Evolutionary conservation across 2,888 invertebrate species (phyloP), one percentile per base, ranked within the genome.

Genomic region (Venustoraphidia nigricollis): DNA sequence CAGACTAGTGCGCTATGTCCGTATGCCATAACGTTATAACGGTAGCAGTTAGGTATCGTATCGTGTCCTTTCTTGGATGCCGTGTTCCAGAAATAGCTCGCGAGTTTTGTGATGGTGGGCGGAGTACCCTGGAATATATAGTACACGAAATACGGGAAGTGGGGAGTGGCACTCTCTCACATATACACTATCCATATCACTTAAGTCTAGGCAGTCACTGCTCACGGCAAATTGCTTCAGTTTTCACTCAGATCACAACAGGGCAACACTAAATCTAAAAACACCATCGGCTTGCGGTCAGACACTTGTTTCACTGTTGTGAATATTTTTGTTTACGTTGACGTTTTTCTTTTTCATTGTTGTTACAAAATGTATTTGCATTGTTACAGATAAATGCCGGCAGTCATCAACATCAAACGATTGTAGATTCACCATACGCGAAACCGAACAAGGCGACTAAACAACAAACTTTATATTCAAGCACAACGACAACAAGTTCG

Each of bases 401-500:
- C 53, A 70, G 69, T 52, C 77, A 76, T 57, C 79, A 79, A 58
- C 75, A 72, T 55, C 77, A 79, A 58, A 77, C 78, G 57, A 77
- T 80, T 53, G 76, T 76, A 54, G 81, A 82, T 59, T 75, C 76
- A 41, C 72, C 75, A 47, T 82, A 83, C 81, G 82, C 81, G 54
- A 79, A 77, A 59, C 77, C 77, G 45, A 76, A 73, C 62, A 75
- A 76, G 62, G 76, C 76, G 36, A 70, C 66, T 53, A 67, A 66
- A 56, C 68, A 69, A 55, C 70, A 70, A 65, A 67, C 75, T 72
- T 63, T 71, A 69, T 49, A 63, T 61, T 50, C 57, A 60, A 44
- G 53, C 53, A 50, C 59, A 56, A 55, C 58, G 57, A 47, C 58
- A 54, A 45, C 55, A 56, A 64, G 69, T 64, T 64, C 69, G 59